Conservation (phyloP, 1,140 invertebrate species). For the Microplitis demolitor region DNA sequence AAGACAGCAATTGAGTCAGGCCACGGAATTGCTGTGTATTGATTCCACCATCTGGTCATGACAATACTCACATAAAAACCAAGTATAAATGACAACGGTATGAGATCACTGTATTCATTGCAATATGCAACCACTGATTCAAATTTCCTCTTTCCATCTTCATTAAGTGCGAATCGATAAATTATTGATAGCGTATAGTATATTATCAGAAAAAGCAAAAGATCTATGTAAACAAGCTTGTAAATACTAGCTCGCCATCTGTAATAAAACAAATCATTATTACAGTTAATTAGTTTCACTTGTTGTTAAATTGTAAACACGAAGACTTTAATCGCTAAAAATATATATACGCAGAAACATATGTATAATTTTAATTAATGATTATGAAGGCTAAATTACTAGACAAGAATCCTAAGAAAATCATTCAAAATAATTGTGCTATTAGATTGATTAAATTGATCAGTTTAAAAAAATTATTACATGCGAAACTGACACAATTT, state of each 20-base stretch:
- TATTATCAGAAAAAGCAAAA: slow-evolving; percentile 67
- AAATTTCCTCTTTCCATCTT: slow-evolving; percentile 69
- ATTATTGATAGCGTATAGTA: slow-evolving; percentile 67
- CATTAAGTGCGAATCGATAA: slow-evolving; percentile 65
- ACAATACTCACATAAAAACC: slow-evolving; percentile 94
- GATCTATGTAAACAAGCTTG: slow-evolving; percentile 74
- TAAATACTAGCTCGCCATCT: slow-evolving; percentile 78
- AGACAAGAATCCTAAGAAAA: neutral
- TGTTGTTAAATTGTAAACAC: no score
- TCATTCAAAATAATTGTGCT: neutral
- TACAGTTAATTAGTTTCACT: neutral
- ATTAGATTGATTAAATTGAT: neutral
- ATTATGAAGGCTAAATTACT: neutral
- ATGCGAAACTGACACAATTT: no score
- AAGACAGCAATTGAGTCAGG: slow-evolving; percentile 83
- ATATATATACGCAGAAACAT: no score
- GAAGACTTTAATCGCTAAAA: no score
- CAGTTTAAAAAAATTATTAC: no score
- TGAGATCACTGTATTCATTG: slow-evolving; percentile 77
- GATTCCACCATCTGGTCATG: slow-evolving; percentile 92
- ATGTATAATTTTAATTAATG: no score
- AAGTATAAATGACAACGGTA: slow-evolving; percentile 84
- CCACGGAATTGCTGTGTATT: slow-evolving; percentile 81
- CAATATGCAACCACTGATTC: slow-evolving; percentile 81
- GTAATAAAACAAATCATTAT: slow-evolving; percentile 40